Evolutionary conservation across 2,113 vertebrate species (phyloP), one percentile per base, ranked within the genome.

Genomic region (Steatornis caripensis): DNA sequence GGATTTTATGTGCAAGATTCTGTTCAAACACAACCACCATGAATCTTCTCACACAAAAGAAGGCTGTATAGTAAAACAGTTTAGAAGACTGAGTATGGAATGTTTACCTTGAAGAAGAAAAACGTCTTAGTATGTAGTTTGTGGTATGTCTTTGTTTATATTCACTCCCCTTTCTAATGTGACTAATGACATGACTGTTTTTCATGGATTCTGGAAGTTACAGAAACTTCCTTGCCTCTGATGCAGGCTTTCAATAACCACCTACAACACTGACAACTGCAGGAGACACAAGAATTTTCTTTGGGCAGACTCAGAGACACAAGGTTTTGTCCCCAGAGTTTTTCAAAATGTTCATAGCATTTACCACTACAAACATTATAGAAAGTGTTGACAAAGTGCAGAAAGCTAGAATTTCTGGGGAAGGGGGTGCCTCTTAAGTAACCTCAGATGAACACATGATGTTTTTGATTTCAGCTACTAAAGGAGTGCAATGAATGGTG

Each of bases 381-480:
- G 14, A 41, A 93, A n/a, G 11, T 41, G 10, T 26, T 68, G 57
- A 45, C 4, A 66, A 82, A 45, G 32, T 66, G 7, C 17, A 51
- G 34, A 83, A 39, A 61, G 4, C 15, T 74, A 43, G 12, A 24
- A 43, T 65, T 84, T 61, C n/a, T n/a, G n/a, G n/a, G n/a, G n/a
- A n/a, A n/a, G n/a, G n/a, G n/a, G n/a, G n/a, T n/a, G 32, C 12
- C 17, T 54, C n/a, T 43, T 53, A 43, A 43, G 39, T 65, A 77
- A 23, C 11, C 30, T 76, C 5, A 5, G 48, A 64, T 18, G 9
- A 43, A 32, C 11, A 3, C 17, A 14, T 0, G 0, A 41, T 49
- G 29, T 30, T 60, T 68, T 54, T 83, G 23, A 61, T 58, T 80
- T 60, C 54, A 64, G n/a, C 54, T 51, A 1, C 65, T 66, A 36